Conservation (phyloP, 1,140 invertebrate species). For the Fopius arisanus region DNA sequence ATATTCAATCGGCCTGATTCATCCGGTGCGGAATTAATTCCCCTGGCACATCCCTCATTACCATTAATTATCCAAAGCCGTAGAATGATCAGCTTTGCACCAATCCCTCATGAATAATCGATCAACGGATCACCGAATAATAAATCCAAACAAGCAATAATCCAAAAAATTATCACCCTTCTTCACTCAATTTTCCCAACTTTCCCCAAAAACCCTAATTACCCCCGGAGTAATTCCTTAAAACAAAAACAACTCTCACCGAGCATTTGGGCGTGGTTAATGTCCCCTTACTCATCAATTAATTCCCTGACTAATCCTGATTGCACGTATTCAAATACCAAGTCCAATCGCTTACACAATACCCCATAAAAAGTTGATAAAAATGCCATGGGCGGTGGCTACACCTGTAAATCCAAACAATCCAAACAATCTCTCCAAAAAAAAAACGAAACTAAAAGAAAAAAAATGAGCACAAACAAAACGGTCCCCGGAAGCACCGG, state of each 20-base stretch:
- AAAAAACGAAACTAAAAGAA: neutral
- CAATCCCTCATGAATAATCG: too few species aligned
- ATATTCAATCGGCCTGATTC: too few species aligned
- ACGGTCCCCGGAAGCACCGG: too few species aligned
- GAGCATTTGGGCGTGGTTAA: neutral
- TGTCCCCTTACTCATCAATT: neutral
- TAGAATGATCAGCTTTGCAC: too few species aligned
- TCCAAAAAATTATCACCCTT: too few species aligned
- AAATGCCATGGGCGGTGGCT: too few species aligned
- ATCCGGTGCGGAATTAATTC: neutral
- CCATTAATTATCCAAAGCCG: too few species aligned
- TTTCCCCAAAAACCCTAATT: too few species aligned
- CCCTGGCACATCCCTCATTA: neutral
- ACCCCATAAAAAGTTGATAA: neutral
- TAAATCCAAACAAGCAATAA: too few species aligned
- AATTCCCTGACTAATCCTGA: neutral
- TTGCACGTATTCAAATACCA: neutral
- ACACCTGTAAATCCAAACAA: neutral
- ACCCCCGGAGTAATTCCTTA: neutral
- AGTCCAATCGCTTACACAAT: too few species aligned
- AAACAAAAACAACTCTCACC: neutral
- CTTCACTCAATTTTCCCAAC: neutral
- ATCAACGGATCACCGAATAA: too few species aligned
- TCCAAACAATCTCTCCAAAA: neutral
- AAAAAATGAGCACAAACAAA: too few species aligned